Base-by-base conservation (phyloP, 1,140 invertebrate genomes). In the Meteorus sp. region DNA sequence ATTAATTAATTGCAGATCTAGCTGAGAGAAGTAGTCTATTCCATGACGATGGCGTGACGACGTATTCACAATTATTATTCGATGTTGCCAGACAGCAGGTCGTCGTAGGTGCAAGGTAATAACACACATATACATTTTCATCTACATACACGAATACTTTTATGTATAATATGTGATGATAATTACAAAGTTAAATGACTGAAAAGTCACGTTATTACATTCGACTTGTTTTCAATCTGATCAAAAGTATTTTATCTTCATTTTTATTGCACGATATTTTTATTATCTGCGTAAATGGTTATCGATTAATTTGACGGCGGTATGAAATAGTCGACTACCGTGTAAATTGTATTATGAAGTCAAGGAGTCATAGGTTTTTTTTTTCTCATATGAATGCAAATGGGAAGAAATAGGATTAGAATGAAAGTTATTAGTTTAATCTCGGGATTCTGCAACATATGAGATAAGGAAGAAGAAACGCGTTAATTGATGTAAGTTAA, bases 11-110 rank as follows among this genome's bases (percentile, higher is more conserved):
- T 75, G 7, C 66, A 77, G 74, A 75, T 71, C 51, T 76, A 59
- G 57, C 55, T 22, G 65, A 71, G 4, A 66, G 41, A 48, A 65
- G 65, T 29, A 67, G 47, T 27, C 54, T 70, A 41, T 71, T 80
- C 62, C 61, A 61, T 64, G 85, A 87, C 66, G 82, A 85, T 35
- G 85, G 83, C 50, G 86, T 89, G 59, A 85, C 84, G 29, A 85
- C 85, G 56, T 93, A 87, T 78, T 88, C 89, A 6, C 87, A 91
- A 78, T 78, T 93, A 68, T 78, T 92, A 19, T 92, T 93, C 74
- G 91, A 94, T 80, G 87, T 92, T 23, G 85, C 88, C 45, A 86
- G 89, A 70, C 88, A 90, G 72, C 91, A 93, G 78, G 81, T 94
- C 57, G 82, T 92, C 59, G 88, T 91, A 60, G 90, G 90, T 54